Percentiles rank a stretch among this genome's conserved stretches.
These are phyloP conservation scores for Neoniphon sammara DNA, from an alignment of 2,797 vertebrate genomes.

Conservation along the genomic window DNA sequence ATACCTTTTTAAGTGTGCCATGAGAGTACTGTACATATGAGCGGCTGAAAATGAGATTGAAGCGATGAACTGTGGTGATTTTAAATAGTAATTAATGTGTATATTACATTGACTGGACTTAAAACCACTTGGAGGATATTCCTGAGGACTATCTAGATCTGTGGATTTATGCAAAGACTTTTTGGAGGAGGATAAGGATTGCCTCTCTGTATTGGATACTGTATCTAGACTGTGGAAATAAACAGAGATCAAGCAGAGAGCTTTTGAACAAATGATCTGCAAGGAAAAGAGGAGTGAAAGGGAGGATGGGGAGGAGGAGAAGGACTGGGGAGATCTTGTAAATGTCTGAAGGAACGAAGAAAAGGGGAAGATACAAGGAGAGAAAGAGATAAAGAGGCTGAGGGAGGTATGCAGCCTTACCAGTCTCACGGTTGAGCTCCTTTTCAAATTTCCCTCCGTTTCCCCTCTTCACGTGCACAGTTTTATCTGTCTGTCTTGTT, in stretches of 20 bases:
- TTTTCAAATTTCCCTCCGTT: slow-evolving; percentile 15
- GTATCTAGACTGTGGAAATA: slow-evolving; percentile 25
- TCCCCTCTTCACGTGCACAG: slow-evolving; percentile 24
- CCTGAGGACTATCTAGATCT: slow-evolving; percentile 35
- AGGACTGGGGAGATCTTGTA: slow-evolving; percentile 34
- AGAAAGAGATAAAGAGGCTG: slow-evolving; percentile 18
- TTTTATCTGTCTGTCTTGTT: slow-evolving; percentile 32
- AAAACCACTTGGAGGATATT: slow-evolving; percentile 60
- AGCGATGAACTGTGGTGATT: slow-evolving; percentile 59
- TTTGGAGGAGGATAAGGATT: neutral
- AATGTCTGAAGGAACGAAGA: slow-evolving; percentile 37
- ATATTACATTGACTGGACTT: slow-evolving; percentile 60
- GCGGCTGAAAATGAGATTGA: slow-evolving; percentile 37
- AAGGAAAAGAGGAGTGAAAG: slow-evolving; percentile 26
- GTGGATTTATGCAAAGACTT: slow-evolving; percentile 56
- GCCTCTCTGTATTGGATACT: slow-evolving; percentile 40
- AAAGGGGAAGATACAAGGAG: slow-evolving; percentile 27
- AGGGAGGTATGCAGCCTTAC: slow-evolving; percentile 54
- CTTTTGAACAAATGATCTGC: slow-evolving; percentile 28
- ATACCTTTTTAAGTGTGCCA: slow-evolving; percentile 45
- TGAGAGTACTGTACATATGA: slow-evolving; percentile 65
- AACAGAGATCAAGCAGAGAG: neutral
- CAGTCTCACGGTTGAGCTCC: slow-evolving; percentile 26
- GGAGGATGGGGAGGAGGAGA: slow-evolving; percentile 2
- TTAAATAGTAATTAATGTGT: slow-evolving; percentile 38